These are phyloP conservation scores for Chrosomus eos DNA, from an alignment of 2,797 vertebrate genomes.

Conservation along the genomic window DNA sequence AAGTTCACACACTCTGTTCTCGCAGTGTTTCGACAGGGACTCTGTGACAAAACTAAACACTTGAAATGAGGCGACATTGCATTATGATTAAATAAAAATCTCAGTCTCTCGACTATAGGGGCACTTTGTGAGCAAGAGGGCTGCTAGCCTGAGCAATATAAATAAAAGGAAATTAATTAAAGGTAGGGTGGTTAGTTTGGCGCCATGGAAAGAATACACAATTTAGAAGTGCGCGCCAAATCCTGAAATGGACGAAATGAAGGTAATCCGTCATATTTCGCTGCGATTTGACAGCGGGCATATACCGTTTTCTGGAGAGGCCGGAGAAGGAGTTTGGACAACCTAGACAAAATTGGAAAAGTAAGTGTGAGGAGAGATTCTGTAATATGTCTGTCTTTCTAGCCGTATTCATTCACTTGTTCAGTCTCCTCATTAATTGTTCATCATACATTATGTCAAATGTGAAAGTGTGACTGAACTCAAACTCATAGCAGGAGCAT, in stretches of 20 bases:
- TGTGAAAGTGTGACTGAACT: constrained; percentile 48
- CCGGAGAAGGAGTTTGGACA: constrained; percentile 87
- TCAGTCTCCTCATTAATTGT: neutral
- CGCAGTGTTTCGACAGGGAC: constrained; percentile 13
- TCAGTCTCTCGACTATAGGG: constrained; percentile 71
- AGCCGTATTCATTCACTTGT: constrained; percentile 29
- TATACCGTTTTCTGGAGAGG: constrained; percentile 81
- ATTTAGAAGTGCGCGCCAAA: constrained; percentile 83
- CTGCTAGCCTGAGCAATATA: constrained; percentile 75
- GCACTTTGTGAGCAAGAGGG: constrained; percentile 79
- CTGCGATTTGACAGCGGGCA: constrained; percentile 87
- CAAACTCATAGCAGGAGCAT: neutral
- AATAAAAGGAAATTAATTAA: constrained; percentile 95
- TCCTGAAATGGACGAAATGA: constrained; percentile 85
- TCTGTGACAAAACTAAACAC: constrained; percentile 65
- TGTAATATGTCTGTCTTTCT: constrained; percentile 68
- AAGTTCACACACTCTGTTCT: constrained; percentile 62
- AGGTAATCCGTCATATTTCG: constrained; percentile 91
- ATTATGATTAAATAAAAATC: constrained; percentile 71
- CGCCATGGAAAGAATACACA: constrained; percentile 89
- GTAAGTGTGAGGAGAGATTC: constrained; percentile 82
- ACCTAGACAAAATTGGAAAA: constrained; percentile 90
- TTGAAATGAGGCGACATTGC: constrained; percentile 67
- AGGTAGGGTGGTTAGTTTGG: constrained; percentile 86
- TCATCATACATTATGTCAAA: neutral